Conservation (phyloP, 2,797 vertebrate genomes). For the Sylvia borin region DNA sequence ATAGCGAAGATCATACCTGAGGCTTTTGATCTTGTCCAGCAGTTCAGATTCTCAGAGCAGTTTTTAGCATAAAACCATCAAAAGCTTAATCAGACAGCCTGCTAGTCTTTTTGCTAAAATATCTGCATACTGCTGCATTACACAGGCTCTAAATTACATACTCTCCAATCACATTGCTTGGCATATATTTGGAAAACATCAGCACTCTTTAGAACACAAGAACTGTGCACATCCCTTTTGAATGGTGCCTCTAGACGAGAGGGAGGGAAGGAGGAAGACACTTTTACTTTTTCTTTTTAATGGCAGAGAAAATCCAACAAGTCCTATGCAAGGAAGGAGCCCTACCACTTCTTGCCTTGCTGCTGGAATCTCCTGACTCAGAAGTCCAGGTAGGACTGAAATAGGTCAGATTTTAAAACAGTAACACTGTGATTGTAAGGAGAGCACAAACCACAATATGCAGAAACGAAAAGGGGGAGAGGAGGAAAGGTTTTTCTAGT, state of each 20-base stretch:
- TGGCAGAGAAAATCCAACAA: slow-evolving; percentile 74
- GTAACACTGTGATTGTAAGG: not conserved
- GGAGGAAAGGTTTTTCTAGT: not conserved
- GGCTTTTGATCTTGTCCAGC: not conserved
- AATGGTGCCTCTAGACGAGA: not conserved
- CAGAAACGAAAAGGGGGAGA: not conserved
- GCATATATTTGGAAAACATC: not conserved
- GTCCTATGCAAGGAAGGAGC: slow-evolving; percentile 81
- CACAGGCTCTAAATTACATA: not conserved
- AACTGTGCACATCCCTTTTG: not conserved
- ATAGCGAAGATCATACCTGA: not conserved
- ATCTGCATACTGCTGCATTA: not conserved
- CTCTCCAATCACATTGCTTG: not conserved
- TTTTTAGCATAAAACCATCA: not conserved
- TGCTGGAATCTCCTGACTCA: slow-evolving; percentile 82
- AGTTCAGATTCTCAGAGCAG: not conserved
- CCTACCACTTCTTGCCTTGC: slow-evolving; percentile 78
- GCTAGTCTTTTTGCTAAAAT: not conserved
- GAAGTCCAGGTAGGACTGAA: slow-evolving; percentile 77
- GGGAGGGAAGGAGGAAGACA: not conserved
- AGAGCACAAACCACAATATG: not conserved
- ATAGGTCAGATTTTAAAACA: not conserved
- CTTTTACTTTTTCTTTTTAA: not conserved
- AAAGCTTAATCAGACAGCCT: not conserved
- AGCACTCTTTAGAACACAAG: not conserved